A percentile compares a stretch with the other conserved stretches of the same genome.
phyloP scores from a whole-genome alignment of 2,113 vertebrate genomes.

The Carassius auratus region DNA sequence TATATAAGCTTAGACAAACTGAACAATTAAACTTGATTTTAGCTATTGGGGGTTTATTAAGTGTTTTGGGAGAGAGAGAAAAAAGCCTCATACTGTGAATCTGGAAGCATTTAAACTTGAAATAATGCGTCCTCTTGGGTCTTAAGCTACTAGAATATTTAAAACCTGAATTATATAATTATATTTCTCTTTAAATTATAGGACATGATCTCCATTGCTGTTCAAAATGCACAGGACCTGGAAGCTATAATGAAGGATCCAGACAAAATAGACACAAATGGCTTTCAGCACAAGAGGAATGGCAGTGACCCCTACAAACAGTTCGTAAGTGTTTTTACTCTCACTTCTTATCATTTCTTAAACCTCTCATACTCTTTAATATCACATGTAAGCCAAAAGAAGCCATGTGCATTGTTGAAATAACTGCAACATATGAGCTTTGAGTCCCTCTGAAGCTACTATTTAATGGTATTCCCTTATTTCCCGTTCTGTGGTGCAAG shows the following conservation, averaged over 20 bases:
- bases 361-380: too few relatives aligned
- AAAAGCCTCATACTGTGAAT: background rate
- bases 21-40: background rate
- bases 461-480: too few relatives aligned
- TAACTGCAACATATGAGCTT: too few relatives aligned
- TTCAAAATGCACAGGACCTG: constrained; percentile 78
- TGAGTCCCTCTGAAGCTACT: too few relatives aligned
- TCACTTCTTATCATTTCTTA: too few relatives aligned
- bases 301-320: constrained; percentile 75
- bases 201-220: constrained; percentile 83
- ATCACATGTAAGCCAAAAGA: too few relatives aligned
- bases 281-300: constrained; percentile 62
- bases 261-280: constrained; percentile 66
- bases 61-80: background rate
- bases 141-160: too few relatives aligned
- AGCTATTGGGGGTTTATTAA: background rate
- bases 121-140: background rate
- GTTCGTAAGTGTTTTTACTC: constrained; percentile 81
- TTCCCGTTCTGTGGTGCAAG: too few relatives aligned
- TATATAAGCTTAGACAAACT: background rate
- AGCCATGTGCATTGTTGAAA: too few relatives aligned
- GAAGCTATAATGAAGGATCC: constrained; percentile 79
- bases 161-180: background rate
- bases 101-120: background rate
- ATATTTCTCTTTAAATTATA: constrained; percentile 56